phyloP scores from a whole-genome alignment of 2,113 vertebrate species.

The Dascyllus trimaculatus region DNA sequence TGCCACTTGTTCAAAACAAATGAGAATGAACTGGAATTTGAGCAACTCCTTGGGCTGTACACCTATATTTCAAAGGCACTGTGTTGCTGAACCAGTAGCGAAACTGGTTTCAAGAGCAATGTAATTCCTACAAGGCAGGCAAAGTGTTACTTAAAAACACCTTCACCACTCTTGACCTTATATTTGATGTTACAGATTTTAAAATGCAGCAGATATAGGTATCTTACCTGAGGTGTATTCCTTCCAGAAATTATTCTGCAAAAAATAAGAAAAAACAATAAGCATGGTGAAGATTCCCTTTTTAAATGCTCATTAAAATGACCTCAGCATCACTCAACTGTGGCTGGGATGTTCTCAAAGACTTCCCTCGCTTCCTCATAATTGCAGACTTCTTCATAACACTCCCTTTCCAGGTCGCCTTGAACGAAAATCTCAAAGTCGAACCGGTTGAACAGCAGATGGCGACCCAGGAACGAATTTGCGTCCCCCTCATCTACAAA shows the following conservation, averaged over 20 bases:
- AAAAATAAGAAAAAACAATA: conserved; percentile 29
- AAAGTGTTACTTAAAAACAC: neutral
- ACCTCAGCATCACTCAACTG: conserved; percentile 84
- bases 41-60: neutral
- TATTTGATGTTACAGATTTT: neutral
- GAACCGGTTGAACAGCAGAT: conserved; percentile 92
- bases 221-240: conserved; percentile 87
- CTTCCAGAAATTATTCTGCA: conserved; percentile 91
- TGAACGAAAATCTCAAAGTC: conserved; percentile 93
- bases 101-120: conserved; percentile 53
- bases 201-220: neutral
- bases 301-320: neutral
- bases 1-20: conserved; percentile 4
- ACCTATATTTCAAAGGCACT: neutral
- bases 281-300: neutral
- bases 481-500: conserved; percentile 90
- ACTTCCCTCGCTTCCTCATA: conserved; percentile 96
- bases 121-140: neutral
- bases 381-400: conserved; percentile 92
- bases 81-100: conserved; percentile 7
- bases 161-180: neutral
- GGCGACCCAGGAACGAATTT: conserved; percentile 90
- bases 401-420: conserved; percentile 94
- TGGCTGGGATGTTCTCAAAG: conserved; percentile 89
- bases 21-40: neutral